Evolutionary conservation across 2,113 vertebrate species (phyloP).

Genomic region (Paramisgurnus dabryanus): DNA sequence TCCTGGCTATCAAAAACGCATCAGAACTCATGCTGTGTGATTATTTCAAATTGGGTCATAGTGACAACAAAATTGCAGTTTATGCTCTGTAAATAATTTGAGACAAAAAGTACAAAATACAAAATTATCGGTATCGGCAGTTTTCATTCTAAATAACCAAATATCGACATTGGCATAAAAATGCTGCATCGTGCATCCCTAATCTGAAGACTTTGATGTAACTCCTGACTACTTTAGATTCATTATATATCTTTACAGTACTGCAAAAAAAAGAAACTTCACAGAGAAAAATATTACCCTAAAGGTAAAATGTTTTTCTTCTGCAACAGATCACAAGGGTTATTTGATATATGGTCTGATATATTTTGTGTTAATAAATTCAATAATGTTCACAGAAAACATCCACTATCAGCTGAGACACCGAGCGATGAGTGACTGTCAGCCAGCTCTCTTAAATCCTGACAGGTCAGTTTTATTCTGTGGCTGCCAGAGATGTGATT

Average conservation of each 20-base stretch:
- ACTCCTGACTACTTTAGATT: neutral
- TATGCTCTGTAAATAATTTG: too few species aligned
- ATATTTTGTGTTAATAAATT: neutral
- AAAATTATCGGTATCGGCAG: too few species aligned
- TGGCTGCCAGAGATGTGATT: conserved; percentile 46
- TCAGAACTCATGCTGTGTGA: too few species aligned
- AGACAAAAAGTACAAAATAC: too few species aligned
- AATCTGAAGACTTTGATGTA: conserved; percentile 21
- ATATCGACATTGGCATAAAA: too few species aligned
- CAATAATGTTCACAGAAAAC: neutral
- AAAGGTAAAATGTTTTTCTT: neutral
- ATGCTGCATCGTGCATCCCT: conserved; percentile 13
- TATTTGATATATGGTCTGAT: neutral
- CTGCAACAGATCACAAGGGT: too few species aligned
- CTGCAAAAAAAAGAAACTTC: neutral
- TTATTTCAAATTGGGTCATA: too few species aligned
- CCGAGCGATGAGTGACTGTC: conserved; percentile 34
- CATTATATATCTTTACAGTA: neutral
- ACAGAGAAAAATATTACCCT: neutral
- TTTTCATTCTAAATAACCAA: too few species aligned
- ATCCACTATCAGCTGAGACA: neutral
- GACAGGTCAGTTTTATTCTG: conserved; percentile 45
- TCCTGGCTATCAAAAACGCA: too few species aligned
- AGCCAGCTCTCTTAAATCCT: conserved; percentile 43
- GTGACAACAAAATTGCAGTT: too few species aligned